Base-by-base conservation (phyloP, 2,888 invertebrate species). In the Branchinecta sandiegonensis region DNA sequence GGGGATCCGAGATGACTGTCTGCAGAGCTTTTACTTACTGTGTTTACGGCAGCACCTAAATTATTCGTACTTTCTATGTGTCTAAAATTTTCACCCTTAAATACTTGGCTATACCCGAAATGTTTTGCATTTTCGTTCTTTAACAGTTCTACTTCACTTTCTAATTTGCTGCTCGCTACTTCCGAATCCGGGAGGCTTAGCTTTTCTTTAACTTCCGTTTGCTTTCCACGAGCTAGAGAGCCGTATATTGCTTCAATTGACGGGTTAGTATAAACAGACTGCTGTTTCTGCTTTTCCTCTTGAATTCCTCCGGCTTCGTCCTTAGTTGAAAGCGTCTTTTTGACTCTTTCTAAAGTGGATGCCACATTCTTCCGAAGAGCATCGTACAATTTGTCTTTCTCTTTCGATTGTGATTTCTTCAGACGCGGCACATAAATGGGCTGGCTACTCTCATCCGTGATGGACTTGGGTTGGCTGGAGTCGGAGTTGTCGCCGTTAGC, bases 201-300 rank as follows among this genome's bases (percentile, higher is more conserved):
- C 6, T 37, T 37, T 37, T 37, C 37, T 37, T 37, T 37, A 37
- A 37, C 4, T 37, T 37, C 37, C 37, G 37, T 37, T 14, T 46
- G 47, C 48, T 67, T 67, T 37, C 48, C 48, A n/a, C 48, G 47
- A 13, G 48, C 47, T 13, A 69, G 50, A 13, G 69, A 69, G 13
- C 67, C 63, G 68, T 69, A 69, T 17, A 69, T 69, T 23, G 67
- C 67, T 47, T 69, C 67, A 65, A 69, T 69, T 9, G 69, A 69
- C 6, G 69, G 69, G 17, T 69, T 69, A 17, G 69, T 69, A 65
- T 69, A 69, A 46, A 69, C 46, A 17, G 68, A 68, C 17, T 47
- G 11, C 37, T 66, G 37, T 23, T 47, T 66, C 13, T 46, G 8
- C 8, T 66, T 46, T 65, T 65, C 65, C 14, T 65, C 9, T 14